Percentiles rank a stretch among this genome's conserved stretches.
Conservation (phyloP, 2,113 vertebrate genomes). For the Mobula birostris region DNA sequence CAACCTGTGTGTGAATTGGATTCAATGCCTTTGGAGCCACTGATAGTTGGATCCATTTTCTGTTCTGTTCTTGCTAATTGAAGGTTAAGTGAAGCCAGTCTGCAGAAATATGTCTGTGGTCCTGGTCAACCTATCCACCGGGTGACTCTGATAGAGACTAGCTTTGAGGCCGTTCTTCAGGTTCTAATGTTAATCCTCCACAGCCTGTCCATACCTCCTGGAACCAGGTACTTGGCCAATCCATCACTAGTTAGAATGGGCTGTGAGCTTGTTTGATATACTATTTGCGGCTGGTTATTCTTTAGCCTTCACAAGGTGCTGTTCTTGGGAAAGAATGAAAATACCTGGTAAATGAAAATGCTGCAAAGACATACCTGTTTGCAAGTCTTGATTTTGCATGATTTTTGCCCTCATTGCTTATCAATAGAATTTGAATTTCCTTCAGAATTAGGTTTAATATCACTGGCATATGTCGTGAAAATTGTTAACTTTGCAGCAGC, state of each 20-base stretch:
- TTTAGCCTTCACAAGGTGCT: too few relatives aligned
- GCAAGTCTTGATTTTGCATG: too few relatives aligned
- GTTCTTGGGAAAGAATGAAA: too few relatives aligned
- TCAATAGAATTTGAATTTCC: too few relatives aligned
- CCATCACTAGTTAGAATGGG: not conserved
- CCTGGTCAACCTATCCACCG: not conserved
- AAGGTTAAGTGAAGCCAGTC: not conserved
- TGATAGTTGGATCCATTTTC: not conserved
- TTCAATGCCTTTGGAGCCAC: not conserved
- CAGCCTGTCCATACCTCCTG: not conserved
- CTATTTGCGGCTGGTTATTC: not conserved
- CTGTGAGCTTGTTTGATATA: not conserved
- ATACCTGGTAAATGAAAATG: too few relatives aligned
- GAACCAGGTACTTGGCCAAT: not conserved
- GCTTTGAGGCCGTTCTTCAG: too few relatives aligned
- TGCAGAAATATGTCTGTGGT: not conserved
- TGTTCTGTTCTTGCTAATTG: not conserved
- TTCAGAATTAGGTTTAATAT: too few relatives aligned
- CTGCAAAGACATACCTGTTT: too few relatives aligned
- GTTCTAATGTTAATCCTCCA: not conserved
- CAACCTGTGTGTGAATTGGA: not conserved
- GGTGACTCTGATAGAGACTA: too few relatives aligned
- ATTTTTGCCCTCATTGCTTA: too few relatives aligned
- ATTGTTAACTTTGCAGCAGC: too few relatives aligned
- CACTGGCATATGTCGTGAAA: too few relatives aligned